A percentile compares a stretch with the other conserved stretches of the same genome.
These are phyloP conservation scores for Subanguina moxae DNA, from an alignment of 1,140 invertebrate genomes.

Conservation along the genomic window DNA sequence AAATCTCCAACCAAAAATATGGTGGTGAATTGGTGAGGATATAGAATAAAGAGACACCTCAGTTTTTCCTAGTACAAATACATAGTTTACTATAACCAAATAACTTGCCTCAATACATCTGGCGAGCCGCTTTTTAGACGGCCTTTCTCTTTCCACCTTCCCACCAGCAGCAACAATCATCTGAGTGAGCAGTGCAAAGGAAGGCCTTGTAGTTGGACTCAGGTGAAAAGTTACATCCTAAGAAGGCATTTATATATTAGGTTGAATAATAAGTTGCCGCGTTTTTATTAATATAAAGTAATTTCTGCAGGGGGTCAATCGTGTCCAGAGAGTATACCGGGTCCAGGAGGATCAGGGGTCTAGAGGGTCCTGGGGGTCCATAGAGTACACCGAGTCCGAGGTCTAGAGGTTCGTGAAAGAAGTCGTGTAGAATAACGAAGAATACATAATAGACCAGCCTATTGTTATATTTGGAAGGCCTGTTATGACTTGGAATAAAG, in stretches of 20 bases:
- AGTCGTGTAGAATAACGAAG: too few relatives aligned
- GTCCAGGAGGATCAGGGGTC: too few relatives aligned
- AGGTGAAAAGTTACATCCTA: conserved; percentile 37
- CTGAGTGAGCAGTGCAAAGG: conserved; percentile 8
- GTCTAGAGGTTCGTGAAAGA: background rate
- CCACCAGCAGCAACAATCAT: conserved; percentile 32
- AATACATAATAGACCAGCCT: too few relatives aligned
- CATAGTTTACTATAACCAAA: background rate
- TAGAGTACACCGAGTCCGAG: background rate
- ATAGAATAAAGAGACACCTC: too few relatives aligned
- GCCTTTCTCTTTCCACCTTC: conserved; percentile 27
- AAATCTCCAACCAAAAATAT: too few relatives aligned
- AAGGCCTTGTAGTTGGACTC: conserved; percentile 21
- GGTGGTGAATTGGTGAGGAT: too few relatives aligned
- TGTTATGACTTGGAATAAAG: too few relatives aligned
- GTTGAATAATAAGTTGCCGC: background rate
- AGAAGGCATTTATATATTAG: conserved; percentile 15
- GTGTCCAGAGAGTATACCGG: too few relatives aligned
- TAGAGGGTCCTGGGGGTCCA: background rate
- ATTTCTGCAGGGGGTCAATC: background rate
- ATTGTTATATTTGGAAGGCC: too few relatives aligned
- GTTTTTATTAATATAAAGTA: background rate
- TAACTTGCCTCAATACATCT: conserved; percentile 23
- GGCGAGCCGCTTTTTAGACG: conserved; percentile 25
- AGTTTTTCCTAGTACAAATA: too few relatives aligned